Evolutionary conservation across 2,888 invertebrate genomes (phyloP).

Genomic region (Caenorhabditis macrosperma): DNA sequence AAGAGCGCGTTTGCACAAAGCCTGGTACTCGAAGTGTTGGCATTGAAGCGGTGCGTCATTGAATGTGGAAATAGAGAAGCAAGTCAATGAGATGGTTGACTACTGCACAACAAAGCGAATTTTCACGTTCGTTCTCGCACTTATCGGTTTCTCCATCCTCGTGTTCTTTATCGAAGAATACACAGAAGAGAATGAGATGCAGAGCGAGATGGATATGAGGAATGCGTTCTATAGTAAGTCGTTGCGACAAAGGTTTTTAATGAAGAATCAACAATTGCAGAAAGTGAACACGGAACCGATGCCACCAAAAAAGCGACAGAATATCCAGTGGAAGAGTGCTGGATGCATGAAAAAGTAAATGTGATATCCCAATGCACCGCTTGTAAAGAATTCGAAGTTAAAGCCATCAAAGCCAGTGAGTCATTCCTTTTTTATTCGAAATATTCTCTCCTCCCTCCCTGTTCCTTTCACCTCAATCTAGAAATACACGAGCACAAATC

Average conservation of each 20-base stretch:
- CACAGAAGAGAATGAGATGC: slow-evolving; percentile 61
- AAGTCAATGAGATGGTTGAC: slow-evolving; percentile 20
- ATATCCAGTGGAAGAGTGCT: slow-evolving; percentile 59
- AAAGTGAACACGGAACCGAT: slow-evolving; percentile 12
- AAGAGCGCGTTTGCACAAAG: slow-evolving; percentile 18
- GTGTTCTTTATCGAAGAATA: slow-evolving; percentile 69
- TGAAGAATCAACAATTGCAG: slow-evolving; percentile 22
- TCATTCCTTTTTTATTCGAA: not conserved
- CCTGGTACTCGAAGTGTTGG: not conserved
- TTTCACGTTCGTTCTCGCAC: slow-evolving; percentile 62
- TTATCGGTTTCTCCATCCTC: slow-evolving; percentile 65
- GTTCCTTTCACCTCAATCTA: too few relatives aligned
- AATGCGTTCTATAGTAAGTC: slow-evolving; percentile 47
- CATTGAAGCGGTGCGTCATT: not conserved
- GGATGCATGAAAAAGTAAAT: slow-evolving; percentile 59
- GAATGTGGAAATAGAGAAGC: not conserved
- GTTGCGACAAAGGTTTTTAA: too few relatives aligned
- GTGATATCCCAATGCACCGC: slow-evolving; percentile 51
- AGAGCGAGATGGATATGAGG: slow-evolving; percentile 58
- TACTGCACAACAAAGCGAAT: slow-evolving; percentile 60
- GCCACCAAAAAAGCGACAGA: slow-evolving; percentile 13
- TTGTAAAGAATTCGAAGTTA: slow-evolving; percentile 66
- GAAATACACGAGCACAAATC: too few relatives aligned
- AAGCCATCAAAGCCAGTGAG: slow-evolving; percentile 66
- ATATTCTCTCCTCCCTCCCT: not conserved